phyloP scores from a whole-genome alignment of 2,888 invertebrate species.

The Caenorhabditis imperialis region DNA sequence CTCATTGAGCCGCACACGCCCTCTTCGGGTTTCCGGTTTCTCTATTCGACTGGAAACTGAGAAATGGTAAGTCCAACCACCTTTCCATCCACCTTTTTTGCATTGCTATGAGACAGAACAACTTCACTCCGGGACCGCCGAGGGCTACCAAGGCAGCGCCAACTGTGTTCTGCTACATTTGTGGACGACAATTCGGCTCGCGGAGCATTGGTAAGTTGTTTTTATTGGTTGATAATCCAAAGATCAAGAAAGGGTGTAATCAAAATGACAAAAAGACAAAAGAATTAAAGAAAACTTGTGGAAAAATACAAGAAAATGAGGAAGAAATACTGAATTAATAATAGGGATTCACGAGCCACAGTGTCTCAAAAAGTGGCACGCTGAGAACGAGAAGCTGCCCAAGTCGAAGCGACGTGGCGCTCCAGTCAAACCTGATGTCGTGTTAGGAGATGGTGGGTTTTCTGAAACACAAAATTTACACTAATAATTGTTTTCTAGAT shows the following conservation, averaged over 20 bases:
- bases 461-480: constrained; percentile 14
- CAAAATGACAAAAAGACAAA: background rate
- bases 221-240: constrained; percentile 1
- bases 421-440: constrained; percentile 82
- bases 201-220: constrained; percentile 79
- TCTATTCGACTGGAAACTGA: constrained; percentile 46
- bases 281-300: background rate
- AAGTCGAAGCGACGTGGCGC: constrained; percentile 81
- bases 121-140: constrained; percentile 67
- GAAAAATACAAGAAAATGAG: background rate
- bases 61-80: constrained; percentile 26
- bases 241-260: background rate
- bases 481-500: constrained; percentile 47
- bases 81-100: background rate
- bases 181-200: constrained; percentile 83
- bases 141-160: constrained; percentile 76
- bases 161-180: constrained; percentile 82
- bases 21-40: constrained; percentile 34
- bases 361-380: constrained; percentile 83
- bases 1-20: constrained; percentile 10
- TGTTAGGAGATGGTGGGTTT: constrained; percentile 61
- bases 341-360: constrained; percentile 79
- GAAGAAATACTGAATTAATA: constrained; percentile 1
- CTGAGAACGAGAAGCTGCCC: constrained; percentile 82
- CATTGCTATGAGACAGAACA: constrained; percentile 53